These are phyloP conservation scores for Phoxinus dragarum DNA, from an alignment of 2,797 vertebrate genomes.

Conservation along the genomic window DNA sequence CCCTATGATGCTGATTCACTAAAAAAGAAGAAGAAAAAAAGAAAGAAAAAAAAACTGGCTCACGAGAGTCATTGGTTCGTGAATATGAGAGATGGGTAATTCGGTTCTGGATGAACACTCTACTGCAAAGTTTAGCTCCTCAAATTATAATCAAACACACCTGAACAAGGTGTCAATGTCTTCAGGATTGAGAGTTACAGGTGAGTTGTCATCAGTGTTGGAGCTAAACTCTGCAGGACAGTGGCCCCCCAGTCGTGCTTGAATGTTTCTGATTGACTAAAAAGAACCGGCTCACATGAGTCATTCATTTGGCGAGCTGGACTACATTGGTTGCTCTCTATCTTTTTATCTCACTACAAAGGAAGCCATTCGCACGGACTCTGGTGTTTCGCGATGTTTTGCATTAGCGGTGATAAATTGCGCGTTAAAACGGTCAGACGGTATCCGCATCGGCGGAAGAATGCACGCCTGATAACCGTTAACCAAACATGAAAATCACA, in stretches of 20 bases:
- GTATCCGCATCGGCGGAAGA: neutral
- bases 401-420: neutral
- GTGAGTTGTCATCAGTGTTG: neutral
- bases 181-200: neutral
- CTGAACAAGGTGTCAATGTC: neutral
- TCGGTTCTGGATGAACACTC: neutral
- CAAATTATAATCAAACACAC: neutral
- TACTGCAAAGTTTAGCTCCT: neutral
- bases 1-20: neutral
- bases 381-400: neutral
- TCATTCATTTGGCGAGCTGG: neutral
- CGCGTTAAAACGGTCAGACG: neutral
- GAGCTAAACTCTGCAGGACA: neutral
- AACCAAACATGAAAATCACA: neutral
- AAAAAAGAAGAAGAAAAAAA: neutral
- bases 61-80: neutral
- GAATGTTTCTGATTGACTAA: neutral
- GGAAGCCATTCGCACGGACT: neutral
- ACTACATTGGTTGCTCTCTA: neutral
- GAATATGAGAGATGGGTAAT: neutral
- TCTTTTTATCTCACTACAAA: neutral
- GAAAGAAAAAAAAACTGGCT: neutral
- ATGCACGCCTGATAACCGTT: neutral
- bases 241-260: neutral
- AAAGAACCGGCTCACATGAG: neutral